Evolutionary conservation across 2,888 invertebrate genomes (phyloP).

Genomic region (Rhagonycha lutea): DNA sequence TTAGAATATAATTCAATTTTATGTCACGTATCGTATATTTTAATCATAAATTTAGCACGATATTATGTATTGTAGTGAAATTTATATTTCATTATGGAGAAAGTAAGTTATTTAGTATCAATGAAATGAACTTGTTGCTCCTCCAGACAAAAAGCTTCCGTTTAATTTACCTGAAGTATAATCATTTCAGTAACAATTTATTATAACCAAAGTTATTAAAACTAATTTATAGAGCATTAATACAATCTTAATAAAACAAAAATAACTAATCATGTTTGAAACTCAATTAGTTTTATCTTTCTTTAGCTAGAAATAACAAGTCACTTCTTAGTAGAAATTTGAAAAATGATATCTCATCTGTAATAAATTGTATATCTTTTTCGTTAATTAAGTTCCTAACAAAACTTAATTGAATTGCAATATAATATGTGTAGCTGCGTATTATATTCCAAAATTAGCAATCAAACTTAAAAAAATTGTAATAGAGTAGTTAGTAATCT

Average conservation of each 20-base stretch:
- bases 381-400: not conserved
- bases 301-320: constrained; percentile 13
- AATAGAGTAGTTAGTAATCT: not conserved
- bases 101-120: not conserved
- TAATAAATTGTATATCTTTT: constrained; percentile 12
- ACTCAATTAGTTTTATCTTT: constrained; percentile 7
- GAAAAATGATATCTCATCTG: constrained; percentile 11
- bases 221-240: not conserved
- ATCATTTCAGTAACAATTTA: not conserved
- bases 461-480: not conserved
- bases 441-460: not conserved
- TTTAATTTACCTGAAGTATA: not conserved
- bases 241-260: not conserved
- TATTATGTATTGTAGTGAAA: not conserved
- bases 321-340: constrained; percentile 4
- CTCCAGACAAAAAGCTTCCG: not conserved
- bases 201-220: not conserved
- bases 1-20: constrained; percentile 14
- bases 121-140: not conserved
- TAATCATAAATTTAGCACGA: constrained; percentile 1
- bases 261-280: constrained; percentile 1
- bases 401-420: not conserved
- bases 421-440: not conserved
- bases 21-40: constrained; percentile 12
- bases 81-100: not conserved